These are phyloP conservation scores for Nesoenas mayeri DNA, from an alignment of 2,113 vertebrate genomes.

Conservation along the genomic window DNA sequence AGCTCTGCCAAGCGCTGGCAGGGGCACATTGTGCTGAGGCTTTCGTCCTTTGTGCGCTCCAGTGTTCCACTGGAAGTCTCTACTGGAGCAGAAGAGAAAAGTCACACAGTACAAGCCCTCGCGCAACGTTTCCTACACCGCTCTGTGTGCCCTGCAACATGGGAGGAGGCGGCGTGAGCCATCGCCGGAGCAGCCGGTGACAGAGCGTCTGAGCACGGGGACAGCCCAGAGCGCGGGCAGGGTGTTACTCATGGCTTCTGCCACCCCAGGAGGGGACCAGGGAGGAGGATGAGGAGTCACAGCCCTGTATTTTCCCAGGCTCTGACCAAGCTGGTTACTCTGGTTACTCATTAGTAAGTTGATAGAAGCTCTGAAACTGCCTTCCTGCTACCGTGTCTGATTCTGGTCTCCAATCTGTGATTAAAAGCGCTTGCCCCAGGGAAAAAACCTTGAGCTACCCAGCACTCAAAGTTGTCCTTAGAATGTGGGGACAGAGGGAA, in stretches of 20 bases:
- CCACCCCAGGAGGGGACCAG: not conserved
- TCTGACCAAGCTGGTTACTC: constrained; percentile 16
- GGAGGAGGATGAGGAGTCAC: not conserved
- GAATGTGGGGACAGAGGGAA: too few species aligned
- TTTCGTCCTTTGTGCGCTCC: constrained; percentile 35
- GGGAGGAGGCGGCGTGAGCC: not conserved
- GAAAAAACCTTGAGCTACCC: not conserved
- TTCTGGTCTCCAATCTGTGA: not conserved
- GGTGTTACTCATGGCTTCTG: not conserved
- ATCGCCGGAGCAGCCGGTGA: rapidly evolving
- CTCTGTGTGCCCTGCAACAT: not conserved
- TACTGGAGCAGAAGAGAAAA: not conserved
- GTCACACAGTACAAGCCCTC: not conserved
- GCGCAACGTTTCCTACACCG: not conserved
- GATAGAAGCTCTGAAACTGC: not conserved
- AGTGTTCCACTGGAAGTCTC: constrained; percentile 12
- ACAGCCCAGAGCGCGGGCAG: not conserved
- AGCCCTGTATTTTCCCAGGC: not conserved
- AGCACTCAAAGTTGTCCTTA: not conserved
- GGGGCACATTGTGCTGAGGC: not conserved
- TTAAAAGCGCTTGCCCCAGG: not conserved
- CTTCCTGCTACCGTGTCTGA: not conserved
- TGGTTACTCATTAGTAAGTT: not conserved
- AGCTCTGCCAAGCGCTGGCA: constrained; percentile 12
- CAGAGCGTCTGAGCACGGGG: not conserved